Base-by-base conservation (phyloP, 2,888 invertebrate species). In the Melikaiella ostensackeni region DNA sequence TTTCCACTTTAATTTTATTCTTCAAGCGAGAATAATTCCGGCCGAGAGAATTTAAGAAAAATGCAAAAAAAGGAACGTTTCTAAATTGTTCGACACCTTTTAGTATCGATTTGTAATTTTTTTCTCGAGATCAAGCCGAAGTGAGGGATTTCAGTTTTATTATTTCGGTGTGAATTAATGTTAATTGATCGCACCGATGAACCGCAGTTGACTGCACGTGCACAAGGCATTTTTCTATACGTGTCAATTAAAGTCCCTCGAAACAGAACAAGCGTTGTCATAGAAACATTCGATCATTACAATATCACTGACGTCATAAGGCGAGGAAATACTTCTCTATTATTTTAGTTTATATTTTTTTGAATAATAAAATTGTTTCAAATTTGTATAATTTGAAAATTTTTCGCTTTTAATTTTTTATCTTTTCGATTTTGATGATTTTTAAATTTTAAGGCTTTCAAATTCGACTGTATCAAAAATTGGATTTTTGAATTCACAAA, bases 181-280 rank as follows among this genome's bases (percentile, higher is more conserved):
- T 30, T 70, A 70, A 70, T 50, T 50, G 50, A 50, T 50, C n/a
- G 50, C 30, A 33, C n/a, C 27, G 30, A 50, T 30, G 19, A 13
- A 70, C 27, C 50, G 66, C 66, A 70, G 30, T 19, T 46, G 27
- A 66, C 16, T 70, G 70, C 70, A 70, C 70, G 70, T 70, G 70
- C 13, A 27, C 50, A 21, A 50, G 21, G 50, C 70, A 70, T 50
- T 70, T 70, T 63, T n/a, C n/a, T 70, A n/a, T n/a, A 46, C 46
- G 50, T 70, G 70, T 70, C 27, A 46, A 33, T 9, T n/a, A n/a
- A 9, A 64, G n/a, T 46, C 30, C 30, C 33, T 50, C 19, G 8
- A 19, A 42, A 66, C 9, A n/a, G n/a, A 50, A 30, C 19, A 27
- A 13, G 27, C 66, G 70, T 70, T 70, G 70, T n/a, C 70, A 70